Conservation (phyloP, 1,140 invertebrate species). For the Drosophila tropicalis region DNA sequence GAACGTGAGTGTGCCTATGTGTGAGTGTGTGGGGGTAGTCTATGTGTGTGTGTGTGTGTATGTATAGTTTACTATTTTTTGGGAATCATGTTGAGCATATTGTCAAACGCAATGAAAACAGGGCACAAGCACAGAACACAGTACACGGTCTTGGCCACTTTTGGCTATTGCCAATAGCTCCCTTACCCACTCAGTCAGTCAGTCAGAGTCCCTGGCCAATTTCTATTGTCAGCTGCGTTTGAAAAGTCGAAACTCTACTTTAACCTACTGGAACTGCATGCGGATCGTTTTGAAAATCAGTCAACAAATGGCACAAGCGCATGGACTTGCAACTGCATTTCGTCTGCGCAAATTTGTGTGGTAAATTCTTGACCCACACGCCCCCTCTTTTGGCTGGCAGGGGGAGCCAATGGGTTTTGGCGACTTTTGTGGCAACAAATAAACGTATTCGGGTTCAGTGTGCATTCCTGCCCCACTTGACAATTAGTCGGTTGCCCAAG, state of each 20-base stretch:
- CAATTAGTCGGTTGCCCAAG: slow-evolving; percentile 56
- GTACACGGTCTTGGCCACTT: slow-evolving; percentile 49
- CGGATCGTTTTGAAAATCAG: slow-evolving; percentile 61
- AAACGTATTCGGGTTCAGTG: slow-evolving; percentile 4
- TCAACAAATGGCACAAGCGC: slow-evolving; percentile 59
- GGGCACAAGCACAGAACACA: slow-evolving; percentile 20
- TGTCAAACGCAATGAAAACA: slow-evolving; percentile 53
- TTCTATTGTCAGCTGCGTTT: slow-evolving; percentile 65
- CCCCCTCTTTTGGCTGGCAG: not conserved
- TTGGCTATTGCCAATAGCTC: slow-evolving; percentile 56
- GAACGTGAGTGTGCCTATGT: slow-evolving; percentile 19
- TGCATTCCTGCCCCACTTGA: slow-evolving; percentile 46
- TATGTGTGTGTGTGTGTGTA: slow-evolving; percentile 20
- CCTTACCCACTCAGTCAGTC: slow-evolving; percentile 12
- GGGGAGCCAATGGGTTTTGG: not conserved
- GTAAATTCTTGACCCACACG: slow-evolving; percentile 8
- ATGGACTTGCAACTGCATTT: slow-evolving; percentile 39
- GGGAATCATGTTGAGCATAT: slow-evolving; percentile 70
- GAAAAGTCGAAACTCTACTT: slow-evolving; percentile 3
- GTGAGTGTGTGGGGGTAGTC: slow-evolving; percentile 4
- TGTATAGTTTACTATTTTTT: slow-evolving; percentile 60
- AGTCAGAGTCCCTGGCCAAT: slow-evolving; percentile 62
- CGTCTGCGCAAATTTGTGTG: slow-evolving; percentile 38
- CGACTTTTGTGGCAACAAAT: slow-evolving; percentile 50
- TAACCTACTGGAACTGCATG: slow-evolving; percentile 28